A percentile compares a stretch with the other conserved stretches of the same genome.
These are phyloP conservation scores for Carabus problematicus DNA, from an alignment of 2,888 invertebrate species.

Conservation along the genomic window DNA sequence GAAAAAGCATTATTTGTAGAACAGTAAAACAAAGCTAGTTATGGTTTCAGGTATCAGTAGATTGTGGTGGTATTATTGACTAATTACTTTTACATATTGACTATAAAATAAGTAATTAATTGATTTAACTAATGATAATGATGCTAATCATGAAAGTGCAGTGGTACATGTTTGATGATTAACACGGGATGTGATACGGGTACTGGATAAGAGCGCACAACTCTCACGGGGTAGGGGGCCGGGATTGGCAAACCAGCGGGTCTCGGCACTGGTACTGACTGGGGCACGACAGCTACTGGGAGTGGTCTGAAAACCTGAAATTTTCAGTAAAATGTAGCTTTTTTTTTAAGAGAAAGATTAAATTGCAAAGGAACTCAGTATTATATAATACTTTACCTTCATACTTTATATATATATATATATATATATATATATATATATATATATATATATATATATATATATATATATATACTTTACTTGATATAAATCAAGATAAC, in stretches of 20 bases:
- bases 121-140: constrained; percentile 10
- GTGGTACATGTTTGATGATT: constrained; percentile 13
- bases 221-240: constrained; percentile 55
- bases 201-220: constrained; percentile 13
- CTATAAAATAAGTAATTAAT: too few species aligned
- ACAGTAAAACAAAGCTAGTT: too few species aligned
- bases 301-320: constrained; percentile 62
- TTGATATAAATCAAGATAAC: too few species aligned
- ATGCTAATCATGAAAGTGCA: constrained; percentile 14
- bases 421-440: too few species aligned
- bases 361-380: neutral
- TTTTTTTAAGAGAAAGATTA: too few species aligned
- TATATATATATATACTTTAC: too few species aligned
- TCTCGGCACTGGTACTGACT: constrained; percentile 57
- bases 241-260: constrained; percentile 59
- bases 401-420: too few species aligned
- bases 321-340: neutral
- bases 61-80: too few species aligned
- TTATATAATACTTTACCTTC: constrained; percentile 50
- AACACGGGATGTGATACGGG: constrained; percentile 55
- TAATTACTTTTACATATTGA: too few species aligned
- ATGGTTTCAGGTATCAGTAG: too few species aligned
- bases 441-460: too few species aligned
- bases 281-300: constrained; percentile 52
- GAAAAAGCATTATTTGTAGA: too few species aligned